Conservation (phyloP, 2,888 invertebrate species). For the Aricia artaxerxes region DNA sequence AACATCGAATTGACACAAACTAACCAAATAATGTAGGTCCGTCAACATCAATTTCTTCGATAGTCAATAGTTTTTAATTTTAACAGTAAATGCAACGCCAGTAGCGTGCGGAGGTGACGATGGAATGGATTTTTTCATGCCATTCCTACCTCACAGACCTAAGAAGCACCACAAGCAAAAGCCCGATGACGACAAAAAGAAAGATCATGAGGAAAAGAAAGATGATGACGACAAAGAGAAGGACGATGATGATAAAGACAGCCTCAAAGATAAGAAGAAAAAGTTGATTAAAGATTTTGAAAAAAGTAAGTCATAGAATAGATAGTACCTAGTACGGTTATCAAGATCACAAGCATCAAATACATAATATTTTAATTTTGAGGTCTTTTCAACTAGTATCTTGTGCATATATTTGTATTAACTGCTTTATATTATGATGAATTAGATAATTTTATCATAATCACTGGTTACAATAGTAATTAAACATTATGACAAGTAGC, state of each 20-base stretch:
- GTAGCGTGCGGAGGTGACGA: constrained; percentile 41
- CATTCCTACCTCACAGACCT: background rate
- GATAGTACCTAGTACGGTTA: background rate
- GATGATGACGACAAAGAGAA: constrained; percentile 34
- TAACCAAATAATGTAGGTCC: too few relatives aligned
- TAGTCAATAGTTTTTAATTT: constrained; percentile 21
- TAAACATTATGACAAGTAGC: background rate
- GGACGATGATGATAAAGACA: constrained; percentile 35
- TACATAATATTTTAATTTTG: too few relatives aligned
- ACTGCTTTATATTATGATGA: too few relatives aligned
- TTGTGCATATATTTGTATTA: too few relatives aligned
- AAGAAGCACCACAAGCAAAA: constrained; percentile 13
- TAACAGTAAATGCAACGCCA: constrained; percentile 44
- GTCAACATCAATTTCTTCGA: too few relatives aligned
- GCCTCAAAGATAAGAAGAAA: constrained; percentile 36
- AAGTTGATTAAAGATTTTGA: constrained; percentile 40
- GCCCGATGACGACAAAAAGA: constrained; percentile 30
- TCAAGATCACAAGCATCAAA: too few relatives aligned
- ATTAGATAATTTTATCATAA: too few relatives aligned
- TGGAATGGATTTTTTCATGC: background rate
- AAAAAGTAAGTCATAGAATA: constrained; percentile 42
- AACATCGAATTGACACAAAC: too few relatives aligned
- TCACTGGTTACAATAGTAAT: background rate
- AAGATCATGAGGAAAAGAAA: constrained; percentile 36
- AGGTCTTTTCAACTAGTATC: too few relatives aligned